Conservation (phyloP, 2,888 invertebrate species). For the Melangyna quadrimaculata region DNA sequence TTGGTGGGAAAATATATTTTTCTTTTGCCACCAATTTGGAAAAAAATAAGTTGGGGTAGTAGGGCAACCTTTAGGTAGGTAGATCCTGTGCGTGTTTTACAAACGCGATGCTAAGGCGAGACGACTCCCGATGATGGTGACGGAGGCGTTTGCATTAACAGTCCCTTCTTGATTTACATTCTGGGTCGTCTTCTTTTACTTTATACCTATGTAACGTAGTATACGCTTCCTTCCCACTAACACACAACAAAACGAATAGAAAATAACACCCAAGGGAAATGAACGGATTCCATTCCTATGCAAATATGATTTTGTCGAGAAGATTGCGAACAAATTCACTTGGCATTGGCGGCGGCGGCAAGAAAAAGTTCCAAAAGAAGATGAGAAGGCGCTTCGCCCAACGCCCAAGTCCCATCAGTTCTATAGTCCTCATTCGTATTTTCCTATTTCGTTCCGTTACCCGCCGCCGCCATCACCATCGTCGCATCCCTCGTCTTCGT, state of each 20-base stretch:
- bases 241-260: conserved; percentile 56
- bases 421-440: not conserved
- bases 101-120: conserved; percentile 41
- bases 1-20: conserved; percentile 44
- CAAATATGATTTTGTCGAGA: conserved; percentile 70
- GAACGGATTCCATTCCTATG: conserved; percentile 71
- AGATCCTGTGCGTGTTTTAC: conserved; percentile 56
- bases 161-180: conserved; percentile 66
- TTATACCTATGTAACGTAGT: not conserved
- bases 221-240: conserved; percentile 8
- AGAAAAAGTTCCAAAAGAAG: not conserved
- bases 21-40: conserved; percentile 20
- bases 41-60: not conserved
- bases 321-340: conserved; percentile 71
- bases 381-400: not conserved
- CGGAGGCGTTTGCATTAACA: conserved; percentile 43
- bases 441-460: not conserved
- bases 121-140: not conserved
- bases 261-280: conserved; percentile 70
- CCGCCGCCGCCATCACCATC: too few relatives aligned
- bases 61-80: not conserved
- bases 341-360: conserved; percentile 55
- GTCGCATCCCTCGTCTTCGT: not conserved
- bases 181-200: conserved; percentile 18
- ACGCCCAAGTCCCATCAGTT: not conserved